These are phyloP conservation scores for Clarias magur DNA, from an alignment of 2,113 vertebrate species.

Conservation along the genomic window DNA sequence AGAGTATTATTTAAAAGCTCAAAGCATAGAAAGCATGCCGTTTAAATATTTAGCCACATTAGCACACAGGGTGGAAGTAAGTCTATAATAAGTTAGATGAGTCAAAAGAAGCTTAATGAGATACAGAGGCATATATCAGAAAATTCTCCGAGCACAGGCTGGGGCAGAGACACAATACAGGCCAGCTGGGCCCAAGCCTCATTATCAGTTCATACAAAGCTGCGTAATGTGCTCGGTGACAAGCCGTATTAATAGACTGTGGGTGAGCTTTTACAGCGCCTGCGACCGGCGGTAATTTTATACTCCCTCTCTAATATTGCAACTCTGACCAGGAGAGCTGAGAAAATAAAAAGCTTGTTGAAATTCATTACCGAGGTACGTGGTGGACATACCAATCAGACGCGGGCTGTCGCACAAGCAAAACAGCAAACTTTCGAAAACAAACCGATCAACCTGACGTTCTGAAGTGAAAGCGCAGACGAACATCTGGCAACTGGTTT, in stretches of 20 bases:
- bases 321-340: slow-evolving; percentile 16
- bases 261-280: slow-evolving; percentile 39
- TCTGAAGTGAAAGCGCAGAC: background rate
- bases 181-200: slow-evolving; percentile 23
- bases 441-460: slow-evolving; percentile 4
- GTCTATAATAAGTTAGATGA: background rate
- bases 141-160: slow-evolving; percentile 20
- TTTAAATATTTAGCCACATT: background rate
- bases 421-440: background rate
- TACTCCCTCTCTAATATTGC: background rate
- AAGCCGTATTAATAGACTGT: slow-evolving; percentile 34
- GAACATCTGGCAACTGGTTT: slow-evolving; percentile 11
- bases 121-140: slow-evolving; percentile 29
- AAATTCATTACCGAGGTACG: slow-evolving; percentile 16
- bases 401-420: background rate
- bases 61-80: background rate
- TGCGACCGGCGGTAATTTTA: background rate
- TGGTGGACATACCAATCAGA: background rate
- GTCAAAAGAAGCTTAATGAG: slow-evolving; percentile 19
- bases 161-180: slow-evolving; percentile 27
- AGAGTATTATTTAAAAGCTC: background rate
- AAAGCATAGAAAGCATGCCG: background rate
- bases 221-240: slow-evolving; percentile 37
- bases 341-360: slow-evolving; percentile 21
- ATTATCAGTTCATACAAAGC: slow-evolving; percentile 42